A percentile compares a stretch with the other conserved stretches of the same genome.
phyloP scores from a whole-genome alignment of 2,113 vertebrate species.

The Procapra przewalskii region DNA sequence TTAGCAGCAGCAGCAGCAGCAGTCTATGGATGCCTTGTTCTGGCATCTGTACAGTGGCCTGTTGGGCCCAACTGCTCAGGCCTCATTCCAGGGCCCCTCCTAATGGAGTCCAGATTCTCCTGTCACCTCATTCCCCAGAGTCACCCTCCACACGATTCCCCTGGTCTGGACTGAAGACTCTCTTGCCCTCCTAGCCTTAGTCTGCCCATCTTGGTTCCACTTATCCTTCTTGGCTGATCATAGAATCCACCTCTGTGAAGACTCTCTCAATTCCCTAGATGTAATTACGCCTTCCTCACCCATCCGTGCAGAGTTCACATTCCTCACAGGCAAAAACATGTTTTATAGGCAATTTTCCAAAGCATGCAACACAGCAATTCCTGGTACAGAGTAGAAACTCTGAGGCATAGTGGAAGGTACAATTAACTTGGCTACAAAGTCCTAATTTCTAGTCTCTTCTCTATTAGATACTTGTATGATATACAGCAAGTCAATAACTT shows the following conservation, averaged over 20 bases:
- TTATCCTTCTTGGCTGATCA: not conserved
- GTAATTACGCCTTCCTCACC: not conserved
- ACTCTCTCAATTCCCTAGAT: not conserved
- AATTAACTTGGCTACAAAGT: not conserved
- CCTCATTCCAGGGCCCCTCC: not conserved
- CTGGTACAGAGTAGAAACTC: not conserved
- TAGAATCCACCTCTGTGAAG: not conserved
- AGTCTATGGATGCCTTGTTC: not conserved
- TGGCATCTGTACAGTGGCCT: not conserved
- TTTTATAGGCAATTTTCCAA: slow-evolving; percentile 9
- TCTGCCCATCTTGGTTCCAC: accelerated
- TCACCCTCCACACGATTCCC: not conserved
- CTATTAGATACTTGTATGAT: not conserved
- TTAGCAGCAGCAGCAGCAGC: no score
- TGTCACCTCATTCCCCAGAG: not conserved
- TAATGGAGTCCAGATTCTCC: not conserved
- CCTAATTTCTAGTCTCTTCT: not conserved
- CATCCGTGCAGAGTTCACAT: not conserved
- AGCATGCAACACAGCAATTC: not conserved
- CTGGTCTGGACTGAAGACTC: not conserved
- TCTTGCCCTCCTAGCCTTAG: accelerated
- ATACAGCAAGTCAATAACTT: not conserved
- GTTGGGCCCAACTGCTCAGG: not conserved
- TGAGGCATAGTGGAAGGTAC: not conserved
- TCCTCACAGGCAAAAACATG: slow-evolving; percentile 10